A percentile compares a stretch with the other conserved stretches of the same genome.
Conservation (phyloP, 2,797 vertebrate genomes). For the Paramormyrops hopkinsi region DNA sequence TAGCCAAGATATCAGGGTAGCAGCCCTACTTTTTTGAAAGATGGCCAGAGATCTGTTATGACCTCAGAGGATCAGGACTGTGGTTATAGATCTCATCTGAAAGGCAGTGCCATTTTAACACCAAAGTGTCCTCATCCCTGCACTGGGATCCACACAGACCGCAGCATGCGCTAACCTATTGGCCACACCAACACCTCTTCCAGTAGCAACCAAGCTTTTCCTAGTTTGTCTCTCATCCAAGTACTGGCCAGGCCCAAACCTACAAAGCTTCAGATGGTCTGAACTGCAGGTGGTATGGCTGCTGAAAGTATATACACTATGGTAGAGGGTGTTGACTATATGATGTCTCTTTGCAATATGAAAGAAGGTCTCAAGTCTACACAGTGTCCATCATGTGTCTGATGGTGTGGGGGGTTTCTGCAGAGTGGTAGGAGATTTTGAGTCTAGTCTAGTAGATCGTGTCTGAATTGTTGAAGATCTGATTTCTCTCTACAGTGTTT, state of each 20-base stretch:
- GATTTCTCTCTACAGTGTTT: slow-evolving; percentile 65
- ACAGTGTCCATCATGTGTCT: not conserved
- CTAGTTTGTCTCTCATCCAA: not conserved
- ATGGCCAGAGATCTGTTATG: not conserved
- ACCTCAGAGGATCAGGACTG: not conserved
- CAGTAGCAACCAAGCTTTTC: not conserved
- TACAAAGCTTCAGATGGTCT: not conserved
- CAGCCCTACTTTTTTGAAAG: not conserved
- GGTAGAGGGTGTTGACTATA: not conserved
- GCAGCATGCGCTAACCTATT: not conserved
- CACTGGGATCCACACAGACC: not conserved
- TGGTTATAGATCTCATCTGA: not conserved
- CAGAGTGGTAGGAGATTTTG: not conserved
- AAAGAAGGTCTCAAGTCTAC: not conserved
- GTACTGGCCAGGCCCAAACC: not conserved
- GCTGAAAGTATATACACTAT: not conserved
- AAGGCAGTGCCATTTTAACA: not conserved
- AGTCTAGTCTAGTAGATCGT: not conserved
- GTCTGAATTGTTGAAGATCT: not conserved
- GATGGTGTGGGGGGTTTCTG: not conserved
- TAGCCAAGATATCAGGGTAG: not conserved
- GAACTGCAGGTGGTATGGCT: not conserved
- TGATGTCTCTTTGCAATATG: not conserved
- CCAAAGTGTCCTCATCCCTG: not conserved
- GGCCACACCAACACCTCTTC: not conserved